phyloP scores from a whole-genome alignment of 2,888 invertebrate species.

The Ectropis crepuscularia region DNA sequence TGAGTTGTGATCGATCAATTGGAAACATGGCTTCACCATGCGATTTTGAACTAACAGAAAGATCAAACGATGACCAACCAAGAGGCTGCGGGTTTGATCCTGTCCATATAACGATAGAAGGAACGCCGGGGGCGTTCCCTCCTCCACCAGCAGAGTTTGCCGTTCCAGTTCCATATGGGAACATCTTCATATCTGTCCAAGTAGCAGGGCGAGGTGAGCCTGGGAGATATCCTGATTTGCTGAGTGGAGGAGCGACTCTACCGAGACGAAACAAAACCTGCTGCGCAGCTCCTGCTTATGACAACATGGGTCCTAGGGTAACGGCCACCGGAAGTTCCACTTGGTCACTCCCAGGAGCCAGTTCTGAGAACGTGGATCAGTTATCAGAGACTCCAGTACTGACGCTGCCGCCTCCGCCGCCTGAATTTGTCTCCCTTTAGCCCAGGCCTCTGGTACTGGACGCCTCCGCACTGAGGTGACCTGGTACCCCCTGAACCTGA shows the following conservation, averaged over 20 bases:
- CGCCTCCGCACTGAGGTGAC: conserved; percentile 77
- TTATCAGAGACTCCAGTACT: conserved; percentile 76
- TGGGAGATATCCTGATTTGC: conserved; percentile 89
- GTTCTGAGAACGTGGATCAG: conserved; percentile 65
- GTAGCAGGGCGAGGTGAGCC: conserved; percentile 84
- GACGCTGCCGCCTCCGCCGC: conserved; percentile 84
- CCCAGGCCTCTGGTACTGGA: conserved; percentile 80
- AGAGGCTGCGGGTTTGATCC: conserved; percentile 83
- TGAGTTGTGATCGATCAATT: conserved; percentile 88
- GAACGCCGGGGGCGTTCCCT: conserved; percentile 77
- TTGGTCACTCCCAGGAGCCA: conserved; percentile 89
- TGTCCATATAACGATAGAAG: conserved; percentile 87
- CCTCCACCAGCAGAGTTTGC: conserved; percentile 84
- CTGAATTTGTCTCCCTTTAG: conserved; percentile 81
- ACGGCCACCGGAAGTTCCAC: conserved; percentile 94
- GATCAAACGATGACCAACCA: conserved; percentile 74
- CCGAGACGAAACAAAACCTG: conserved; percentile 79
- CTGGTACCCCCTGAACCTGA: conserved; percentile 70
- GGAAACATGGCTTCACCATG: conserved; percentile 86
- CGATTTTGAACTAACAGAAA: conserved; percentile 79
- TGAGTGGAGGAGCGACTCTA: conserved; percentile 80
- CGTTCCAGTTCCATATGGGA: conserved; percentile 86
- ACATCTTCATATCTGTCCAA: conserved; percentile 94
- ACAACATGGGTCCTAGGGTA: conserved; percentile 95
- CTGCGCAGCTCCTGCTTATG: conserved; percentile 89